Percentiles rank a stretch among this genome's conserved stretches.
phyloP scores from a whole-genome alignment of 2,113 vertebrate species.

The Neomonachus schauinslandi region DNA sequence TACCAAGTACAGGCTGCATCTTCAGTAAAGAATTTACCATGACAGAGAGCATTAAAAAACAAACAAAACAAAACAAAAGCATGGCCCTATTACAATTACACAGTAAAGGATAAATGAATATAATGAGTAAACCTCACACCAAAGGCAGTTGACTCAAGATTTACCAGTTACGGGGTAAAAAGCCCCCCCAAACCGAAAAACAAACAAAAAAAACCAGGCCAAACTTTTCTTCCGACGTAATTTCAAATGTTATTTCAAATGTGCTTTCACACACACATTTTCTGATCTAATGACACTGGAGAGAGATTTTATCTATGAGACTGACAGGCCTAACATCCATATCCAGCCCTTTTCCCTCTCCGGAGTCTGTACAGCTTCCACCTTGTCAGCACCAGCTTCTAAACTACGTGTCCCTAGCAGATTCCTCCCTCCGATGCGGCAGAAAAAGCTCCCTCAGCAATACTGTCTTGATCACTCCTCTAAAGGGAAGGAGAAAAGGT shows the following conservation, averaged over 20 bases:
- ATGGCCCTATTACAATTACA: neutral
- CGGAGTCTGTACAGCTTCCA: neutral
- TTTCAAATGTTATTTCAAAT: conserved; percentile 3
- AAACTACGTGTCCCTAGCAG: conserved; percentile 48
- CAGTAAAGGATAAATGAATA: neutral
- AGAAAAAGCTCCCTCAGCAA: neutral
- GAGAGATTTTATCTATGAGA: neutral
- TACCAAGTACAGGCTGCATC: neutral
- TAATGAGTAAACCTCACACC: neutral
- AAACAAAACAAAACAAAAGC: neutral
- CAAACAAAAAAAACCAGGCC: neutral
- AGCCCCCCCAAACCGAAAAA: neutral
- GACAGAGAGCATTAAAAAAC: neutral
- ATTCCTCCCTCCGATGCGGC: neutral
- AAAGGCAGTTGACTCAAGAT: neutral
- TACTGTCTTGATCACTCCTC: neutral
- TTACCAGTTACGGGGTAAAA: neutral
- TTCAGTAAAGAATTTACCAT: neutral
- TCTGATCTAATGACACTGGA: neutral
- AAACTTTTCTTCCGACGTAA: neutral
- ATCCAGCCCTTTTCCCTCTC: neutral
- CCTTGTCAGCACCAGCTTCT: neutral
- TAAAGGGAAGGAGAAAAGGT: neutral
- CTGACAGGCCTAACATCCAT: neutral
- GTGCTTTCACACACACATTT: neutral